A percentile compares a stretch with the other conserved stretches of the same genome.
phyloP scores from a whole-genome alignment of 2,797 vertebrate genomes.

The Dicrostonyx torquatus region DNA sequence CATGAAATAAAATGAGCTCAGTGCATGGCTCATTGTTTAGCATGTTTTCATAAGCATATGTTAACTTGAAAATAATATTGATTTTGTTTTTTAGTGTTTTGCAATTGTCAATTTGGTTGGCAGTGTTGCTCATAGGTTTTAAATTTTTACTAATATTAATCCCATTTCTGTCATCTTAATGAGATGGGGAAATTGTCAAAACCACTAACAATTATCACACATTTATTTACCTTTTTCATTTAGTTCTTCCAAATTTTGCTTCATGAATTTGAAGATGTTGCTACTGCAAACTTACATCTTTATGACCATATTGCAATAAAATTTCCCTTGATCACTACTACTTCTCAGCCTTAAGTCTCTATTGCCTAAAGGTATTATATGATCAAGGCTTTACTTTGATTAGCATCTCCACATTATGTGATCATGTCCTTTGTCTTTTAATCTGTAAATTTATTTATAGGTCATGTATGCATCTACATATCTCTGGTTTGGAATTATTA shows the following conservation, averaged over 20 bases:
- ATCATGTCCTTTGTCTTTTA: background rate
- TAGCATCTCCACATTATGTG: background rate
- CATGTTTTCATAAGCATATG: background rate
- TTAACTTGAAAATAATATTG: slow-evolving; percentile 12
- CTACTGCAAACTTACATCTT: background rate
- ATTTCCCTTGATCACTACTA: background rate
- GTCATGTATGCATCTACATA: background rate
- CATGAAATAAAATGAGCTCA: background rate
- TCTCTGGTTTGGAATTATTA: background rate
- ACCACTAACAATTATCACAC: background rate
- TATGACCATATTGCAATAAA: background rate
- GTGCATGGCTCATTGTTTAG: background rate
- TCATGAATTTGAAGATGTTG: slow-evolving; percentile 32
- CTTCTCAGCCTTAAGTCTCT: background rate
- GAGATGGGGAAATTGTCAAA: background rate
- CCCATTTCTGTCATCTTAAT: background rate
- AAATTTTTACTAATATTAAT: background rate
- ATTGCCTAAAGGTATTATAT: background rate
- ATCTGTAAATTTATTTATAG: background rate
- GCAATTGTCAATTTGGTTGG: background rate
- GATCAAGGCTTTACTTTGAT: background rate
- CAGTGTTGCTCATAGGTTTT: background rate
- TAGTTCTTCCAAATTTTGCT: background rate
- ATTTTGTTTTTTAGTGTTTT: background rate
- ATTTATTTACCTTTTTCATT: background rate